Evolutionary conservation across 2,888 invertebrate species (phyloP).

Genomic region (Pristionchus entomophagus): DNA sequence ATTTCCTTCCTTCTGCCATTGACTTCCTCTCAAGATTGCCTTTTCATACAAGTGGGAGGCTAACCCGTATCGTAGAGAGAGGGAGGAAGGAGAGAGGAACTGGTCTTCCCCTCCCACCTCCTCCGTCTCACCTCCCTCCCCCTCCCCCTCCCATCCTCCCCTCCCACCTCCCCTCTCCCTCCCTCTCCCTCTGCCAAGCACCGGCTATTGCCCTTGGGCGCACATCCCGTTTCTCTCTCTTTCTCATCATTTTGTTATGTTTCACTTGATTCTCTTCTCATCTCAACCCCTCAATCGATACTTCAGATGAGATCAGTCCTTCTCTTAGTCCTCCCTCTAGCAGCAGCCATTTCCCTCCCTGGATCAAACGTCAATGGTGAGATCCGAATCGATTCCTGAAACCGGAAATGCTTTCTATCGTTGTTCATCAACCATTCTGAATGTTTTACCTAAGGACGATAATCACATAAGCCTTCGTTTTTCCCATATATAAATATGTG

Average conservation of each 20-base stretch:
- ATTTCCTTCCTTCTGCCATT: not conserved
- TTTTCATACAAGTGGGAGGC: conserved; percentile 11
- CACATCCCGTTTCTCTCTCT: not conserved
- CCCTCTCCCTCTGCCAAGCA: not conserved
- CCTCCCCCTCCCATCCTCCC: not conserved
- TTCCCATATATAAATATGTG: no score
- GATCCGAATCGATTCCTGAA: not conserved
- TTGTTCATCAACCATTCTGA: no score
- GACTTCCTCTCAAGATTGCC: conserved; percentile 19
- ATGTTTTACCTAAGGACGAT: no score
- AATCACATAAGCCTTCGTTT: no score
- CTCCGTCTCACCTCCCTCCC: conserved; percentile 31
- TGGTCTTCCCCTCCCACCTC: conserved; percentile 12
- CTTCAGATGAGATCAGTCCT: conserved; percentile 39
- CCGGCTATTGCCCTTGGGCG: conserved; percentile 38
- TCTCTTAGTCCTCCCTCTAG: conserved; percentile 24
- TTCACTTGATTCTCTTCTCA: not conserved
- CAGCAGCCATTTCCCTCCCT: not conserved
- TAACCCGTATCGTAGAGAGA: conserved; percentile 22
- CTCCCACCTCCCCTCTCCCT: conserved; percentile 5
- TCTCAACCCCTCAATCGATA: not conserved
- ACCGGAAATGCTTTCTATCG: not conserved
- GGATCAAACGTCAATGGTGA: conserved; percentile 45
- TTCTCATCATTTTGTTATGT: not conserved
- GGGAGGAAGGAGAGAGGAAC: conserved; percentile 4